A percentile compares a stretch with the other conserved stretches of the same genome.
Evolutionary conservation across 2,888 invertebrate genomes (phyloP).

Genomic region (Diarsia brunnea): DNA sequence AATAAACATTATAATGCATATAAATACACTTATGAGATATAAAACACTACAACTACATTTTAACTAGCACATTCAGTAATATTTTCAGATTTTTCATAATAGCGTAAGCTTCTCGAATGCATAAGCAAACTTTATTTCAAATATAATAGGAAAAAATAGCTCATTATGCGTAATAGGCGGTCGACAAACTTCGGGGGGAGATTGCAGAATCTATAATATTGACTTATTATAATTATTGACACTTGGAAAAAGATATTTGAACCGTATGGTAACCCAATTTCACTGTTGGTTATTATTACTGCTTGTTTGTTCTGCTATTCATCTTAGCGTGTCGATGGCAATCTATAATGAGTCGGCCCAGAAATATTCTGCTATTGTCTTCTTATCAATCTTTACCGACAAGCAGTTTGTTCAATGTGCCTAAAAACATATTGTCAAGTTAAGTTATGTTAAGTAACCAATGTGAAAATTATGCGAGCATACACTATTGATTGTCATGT

Average conservation of each 20-base stretch:
- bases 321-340: constrained; percentile 2
- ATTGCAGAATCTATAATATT: constrained; percentile 6
- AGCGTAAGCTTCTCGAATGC: constrained; percentile 36
- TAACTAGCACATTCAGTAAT: constrained; percentile 88
- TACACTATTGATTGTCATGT: background rate
- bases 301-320: background rate
- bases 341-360: constrained; percentile 7
- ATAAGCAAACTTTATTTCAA: constrained; percentile 12
- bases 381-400: constrained; percentile 13
- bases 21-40: constrained; percentile 70
- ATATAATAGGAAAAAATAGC: constrained; percentile 25
- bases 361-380: constrained; percentile 11
- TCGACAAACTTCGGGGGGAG: constrained; percentile 55
- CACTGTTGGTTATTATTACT: background rate
- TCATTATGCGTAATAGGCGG: constrained; percentile 43
- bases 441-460: background rate
- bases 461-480: background rate
- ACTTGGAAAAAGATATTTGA: background rate
- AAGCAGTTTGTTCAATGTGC: constrained; percentile 13
- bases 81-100: constrained; percentile 83
- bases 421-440: constrained; percentile 5
- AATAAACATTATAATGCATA: constrained; percentile 75
- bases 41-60: constrained; percentile 83
- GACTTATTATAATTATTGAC: background rate
- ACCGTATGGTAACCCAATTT: background rate